Conservation (phyloP, 1,140 invertebrate genomes). For the Phenacoccus solenopsis region DNA sequence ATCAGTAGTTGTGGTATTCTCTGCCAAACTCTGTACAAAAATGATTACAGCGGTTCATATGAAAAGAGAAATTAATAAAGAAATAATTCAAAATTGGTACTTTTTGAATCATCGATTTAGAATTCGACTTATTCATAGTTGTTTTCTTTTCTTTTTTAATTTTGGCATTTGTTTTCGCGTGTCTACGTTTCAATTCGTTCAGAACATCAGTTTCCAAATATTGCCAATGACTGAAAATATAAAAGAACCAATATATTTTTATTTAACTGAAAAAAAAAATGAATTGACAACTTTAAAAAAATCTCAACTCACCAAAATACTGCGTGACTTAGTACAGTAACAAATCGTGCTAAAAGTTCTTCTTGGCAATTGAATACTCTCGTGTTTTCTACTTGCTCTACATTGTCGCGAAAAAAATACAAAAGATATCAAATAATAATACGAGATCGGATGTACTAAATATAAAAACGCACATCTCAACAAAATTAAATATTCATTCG, state of each 20-base stretch:
- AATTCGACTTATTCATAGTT: slow-evolving; percentile 25
- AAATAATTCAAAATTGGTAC: background rate
- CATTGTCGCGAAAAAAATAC: no score
- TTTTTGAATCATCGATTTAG: background rate
- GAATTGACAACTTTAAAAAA: slow-evolving; percentile 21
- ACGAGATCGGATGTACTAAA: no score
- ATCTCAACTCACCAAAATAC: slow-evolving; percentile 23
- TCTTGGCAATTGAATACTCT: background rate
- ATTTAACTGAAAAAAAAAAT: slow-evolving; percentile 37
- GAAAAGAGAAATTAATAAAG: no score
- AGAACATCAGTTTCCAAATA: slow-evolving; percentile 65
- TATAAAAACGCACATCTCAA: no score
- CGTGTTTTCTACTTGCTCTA: background rate
- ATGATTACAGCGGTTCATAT: no score
- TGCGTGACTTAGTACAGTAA: slow-evolving; percentile 23
- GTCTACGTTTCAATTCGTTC: slow-evolving; percentile 51
- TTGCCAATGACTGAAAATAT: slow-evolving; percentile 50
- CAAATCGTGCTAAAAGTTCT: slow-evolving; percentile 18
- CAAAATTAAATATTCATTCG: no score
- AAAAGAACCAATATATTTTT: slow-evolving; percentile 31
- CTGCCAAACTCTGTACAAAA: background rate
- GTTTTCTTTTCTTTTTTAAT: slow-evolving; percentile 29
- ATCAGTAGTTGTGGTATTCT: background rate
- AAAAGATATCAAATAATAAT: no score
- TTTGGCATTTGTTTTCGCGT: slow-evolving; percentile 33